Base-by-base conservation (phyloP, 2,113 vertebrate species). In the Corvus cornix region DNA sequence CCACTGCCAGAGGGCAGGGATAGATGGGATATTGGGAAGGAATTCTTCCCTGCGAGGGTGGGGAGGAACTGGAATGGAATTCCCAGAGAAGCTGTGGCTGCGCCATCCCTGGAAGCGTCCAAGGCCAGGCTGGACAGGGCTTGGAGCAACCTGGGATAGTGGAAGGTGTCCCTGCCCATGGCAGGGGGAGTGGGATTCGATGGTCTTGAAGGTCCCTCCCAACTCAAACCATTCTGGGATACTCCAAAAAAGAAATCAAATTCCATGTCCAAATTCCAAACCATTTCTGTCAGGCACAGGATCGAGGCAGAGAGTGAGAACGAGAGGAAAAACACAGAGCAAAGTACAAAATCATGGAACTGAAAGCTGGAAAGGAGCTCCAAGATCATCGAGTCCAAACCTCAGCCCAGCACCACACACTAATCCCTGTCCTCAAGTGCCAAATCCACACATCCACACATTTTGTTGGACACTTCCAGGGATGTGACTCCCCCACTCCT, bases 111-210 rank as follows among this genome's bases (percentile, higher is more conserved):
- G 49, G 23, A 64, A 56, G 19, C 15, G 59, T 48, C 41, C 59
- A 39, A 55, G 49, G 18, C 14, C 49, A 48, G 33, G 4, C 0
- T 33, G 28, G 49, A 39, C 0, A 0, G 2, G 13, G 21, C 11
- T 76, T 37, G 46, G 63, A 59, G 17, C 31, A 68, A 3, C 2
- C 6, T 68, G 73, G 53, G 27, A 37, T 6, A 6, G 18, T 4
- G 33, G 39, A 10, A 77, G 3, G 15, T 16, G 22, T 46, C 63
- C 9, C 46, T 44, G 27, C 6, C 33, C 37, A 37, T 5, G 31
- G 31, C 9, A 52, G 3, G 2, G 16, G 16, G 44, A 44, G 10
- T 51, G 26, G 26, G 3, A 67, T 1, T 43, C 37, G 62, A 43
- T 59, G 11, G 7, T 49, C 44, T 14, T 21, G 31, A 31, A 27